Base-by-base conservation (phyloP, 2,113 vertebrate genomes). In the Eira barbara region DNA sequence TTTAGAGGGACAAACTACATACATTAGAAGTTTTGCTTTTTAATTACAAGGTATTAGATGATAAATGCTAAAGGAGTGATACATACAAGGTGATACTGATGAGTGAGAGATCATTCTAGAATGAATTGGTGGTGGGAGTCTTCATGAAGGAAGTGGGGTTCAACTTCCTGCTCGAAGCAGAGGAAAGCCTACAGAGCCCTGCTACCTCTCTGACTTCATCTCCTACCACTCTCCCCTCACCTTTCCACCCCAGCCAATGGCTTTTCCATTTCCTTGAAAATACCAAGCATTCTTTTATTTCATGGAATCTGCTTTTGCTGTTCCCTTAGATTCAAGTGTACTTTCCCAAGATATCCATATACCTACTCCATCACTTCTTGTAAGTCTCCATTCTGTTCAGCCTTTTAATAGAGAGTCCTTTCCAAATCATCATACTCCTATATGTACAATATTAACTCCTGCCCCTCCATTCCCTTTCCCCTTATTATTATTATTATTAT, bases 1-100 rank as follows among this genome's bases (percentile, higher is more conserved):
- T 55, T 57, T 83, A 82, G 18, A 76, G 34, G 42, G 20, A 84
- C 5, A 65, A 42, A 27, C 59, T 73, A 63, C 25, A 85, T n/a
- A 83, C 12, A 49, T 61, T 94, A 42, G 47, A 80, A 59, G 36
- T 34, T 55, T 49, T 52, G 18, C 63, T 42, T 42, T 81, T 81
- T 49, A 52, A 85, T 65, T 74, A 47, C 42, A 91, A 83, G 8
- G 12, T 76, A 65, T 67, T 91, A 82, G 34, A 23, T 65, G 34
- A 89, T 18, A 73, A 90, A 79, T 74, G 55, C 65, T 91, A 97
- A 91, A 73, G 91, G 31, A 83, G n/a, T 71, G 61, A 45, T 63
- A 49, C 12, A 84, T 42, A 73, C 47, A 91, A 82, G 4, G 34
- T 29, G 34, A 94, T 52, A 59, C 23, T 49, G 42, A 79, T 39